Percentiles rank a stretch among this genome's conserved stretches.
Evolutionary conservation across 2,888 invertebrate genomes (phyloP).

Genomic region (Athrips mouffetella): DNA sequence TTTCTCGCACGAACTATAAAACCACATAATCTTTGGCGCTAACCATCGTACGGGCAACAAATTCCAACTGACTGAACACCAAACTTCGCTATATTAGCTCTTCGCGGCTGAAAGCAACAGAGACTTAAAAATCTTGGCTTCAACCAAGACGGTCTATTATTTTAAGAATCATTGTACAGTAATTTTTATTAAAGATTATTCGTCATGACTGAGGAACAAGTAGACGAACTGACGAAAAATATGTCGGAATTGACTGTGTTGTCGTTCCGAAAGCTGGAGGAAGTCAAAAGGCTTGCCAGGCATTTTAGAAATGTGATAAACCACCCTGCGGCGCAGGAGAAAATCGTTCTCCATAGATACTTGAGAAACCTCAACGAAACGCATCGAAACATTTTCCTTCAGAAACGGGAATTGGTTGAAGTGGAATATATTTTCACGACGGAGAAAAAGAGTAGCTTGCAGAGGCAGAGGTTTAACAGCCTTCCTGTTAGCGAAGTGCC

Average conservation of each 20-base stretch:
- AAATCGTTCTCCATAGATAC: constrained; percentile 45
- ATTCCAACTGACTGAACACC: constrained; percentile 26
- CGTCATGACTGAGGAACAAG: constrained; percentile 35
- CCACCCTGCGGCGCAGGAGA: constrained; percentile 54
- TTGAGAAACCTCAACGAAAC: constrained; percentile 51
- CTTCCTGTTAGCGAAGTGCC: constrained; percentile 69
- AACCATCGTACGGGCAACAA: constrained; percentile 43
- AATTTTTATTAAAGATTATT: constrained; percentile 30
- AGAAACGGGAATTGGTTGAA: constrained; percentile 58
- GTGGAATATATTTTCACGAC: constrained; percentile 72
- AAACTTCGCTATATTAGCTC: constrained; percentile 30
- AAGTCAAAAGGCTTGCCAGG: constrained; percentile 56
- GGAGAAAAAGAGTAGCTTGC: constrained; percentile 65
- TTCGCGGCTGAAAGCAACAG: constrained; percentile 21
- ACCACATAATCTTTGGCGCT: constrained; percentile 16
- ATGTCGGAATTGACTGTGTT: constrained; percentile 56
- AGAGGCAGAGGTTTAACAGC: constrained; percentile 68
- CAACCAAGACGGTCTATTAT: constrained; percentile 31
- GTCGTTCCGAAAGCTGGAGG: constrained; percentile 63
- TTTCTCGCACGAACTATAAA: constrained; percentile 20
- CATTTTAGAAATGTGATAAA: constrained; percentile 58
- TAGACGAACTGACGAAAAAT: constrained; percentile 41
- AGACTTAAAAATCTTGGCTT: constrained; percentile 37
- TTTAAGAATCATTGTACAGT: constrained; percentile 38
- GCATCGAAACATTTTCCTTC: constrained; percentile 54